Percentiles rank a stretch among this genome's conserved stretches.
Evolutionary conservation across 92 coral and sea anemone genomes (phyloP).

Genomic region (Metridium senile): DNA sequence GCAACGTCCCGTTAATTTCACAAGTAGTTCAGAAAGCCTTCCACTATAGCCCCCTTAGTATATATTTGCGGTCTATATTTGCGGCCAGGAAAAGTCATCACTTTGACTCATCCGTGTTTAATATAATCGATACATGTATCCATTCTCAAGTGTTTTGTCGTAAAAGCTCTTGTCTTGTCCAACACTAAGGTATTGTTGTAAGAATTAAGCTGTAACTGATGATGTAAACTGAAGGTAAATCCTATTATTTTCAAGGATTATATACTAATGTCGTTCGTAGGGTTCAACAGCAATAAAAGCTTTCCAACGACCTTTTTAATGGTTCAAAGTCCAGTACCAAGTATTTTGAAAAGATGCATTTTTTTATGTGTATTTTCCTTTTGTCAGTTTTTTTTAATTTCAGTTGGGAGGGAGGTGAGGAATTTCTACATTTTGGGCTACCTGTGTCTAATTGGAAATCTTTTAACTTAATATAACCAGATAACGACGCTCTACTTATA

Average conservation of each 20-base stretch:
- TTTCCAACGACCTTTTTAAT: background rate
- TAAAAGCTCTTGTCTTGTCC: background rate
- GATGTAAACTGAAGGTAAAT: background rate
- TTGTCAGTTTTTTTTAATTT: too few species aligned
- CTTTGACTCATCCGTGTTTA: background rate
- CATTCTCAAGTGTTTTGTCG: slow-evolving; percentile 7
- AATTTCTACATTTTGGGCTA: too few species aligned
- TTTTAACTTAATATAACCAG: too few species aligned
- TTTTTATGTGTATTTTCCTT: too few species aligned
- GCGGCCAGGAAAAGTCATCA: background rate
- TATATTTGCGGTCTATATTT: background rate
- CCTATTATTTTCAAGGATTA: background rate
- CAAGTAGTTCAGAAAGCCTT: too few species aligned
- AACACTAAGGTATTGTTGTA: background rate
- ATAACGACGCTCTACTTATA: too few species aligned
- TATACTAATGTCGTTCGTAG: background rate
- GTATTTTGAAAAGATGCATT: too few species aligned
- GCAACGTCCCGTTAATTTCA: too few species aligned
- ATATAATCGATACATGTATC: background rate
- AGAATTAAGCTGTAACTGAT: background rate
- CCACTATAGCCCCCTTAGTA: too few species aligned
- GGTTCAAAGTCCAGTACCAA: too few species aligned
- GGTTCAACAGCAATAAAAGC: background rate
- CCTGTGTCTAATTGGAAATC: too few species aligned
- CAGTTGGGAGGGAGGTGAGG: too few species aligned